Percentiles rank a stretch among this genome's conserved stretches.
Evolutionary conservation across 2,113 vertebrate species (phyloP).

Genomic region (Hippocampus barbouri): DNA sequence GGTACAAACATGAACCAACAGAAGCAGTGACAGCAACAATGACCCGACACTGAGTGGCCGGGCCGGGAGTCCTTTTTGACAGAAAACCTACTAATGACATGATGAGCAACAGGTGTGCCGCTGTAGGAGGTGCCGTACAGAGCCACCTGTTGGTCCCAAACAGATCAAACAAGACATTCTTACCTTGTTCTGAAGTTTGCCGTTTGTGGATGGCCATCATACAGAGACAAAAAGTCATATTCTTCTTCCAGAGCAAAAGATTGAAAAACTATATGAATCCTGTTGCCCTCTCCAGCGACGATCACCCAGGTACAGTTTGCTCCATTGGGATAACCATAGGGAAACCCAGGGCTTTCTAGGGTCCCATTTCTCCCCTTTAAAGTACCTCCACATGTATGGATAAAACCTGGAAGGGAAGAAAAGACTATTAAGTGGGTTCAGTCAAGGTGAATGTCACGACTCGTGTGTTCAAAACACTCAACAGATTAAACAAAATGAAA

Average conservation of each 20-base stretch:
- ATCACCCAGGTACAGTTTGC: constrained; percentile 99
- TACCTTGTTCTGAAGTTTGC: constrained; percentile 95
- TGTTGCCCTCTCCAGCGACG: constrained; percentile 90
- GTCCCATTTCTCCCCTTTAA: constrained; percentile 97
- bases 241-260: constrained; percentile 98
- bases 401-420: constrained; percentile 80
- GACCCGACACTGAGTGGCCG: too few relatives aligned
- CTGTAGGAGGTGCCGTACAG: too few relatives aligned
- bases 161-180: constrained; percentile 29
- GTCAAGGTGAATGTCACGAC: neutral
- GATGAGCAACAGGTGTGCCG: too few relatives aligned
- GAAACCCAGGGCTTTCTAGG: constrained; percentile 98
- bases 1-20: too few relatives aligned
- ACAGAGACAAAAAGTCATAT: constrained; percentile 98
- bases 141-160: too few relatives aligned
- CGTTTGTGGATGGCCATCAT: constrained; percentile 94
- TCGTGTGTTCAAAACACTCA: neutral
- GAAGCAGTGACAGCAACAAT: too few relatives aligned
- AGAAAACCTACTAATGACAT: too few relatives aligned
- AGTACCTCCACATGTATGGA: constrained; percentile 95
- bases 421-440: constrained; percentile 11
- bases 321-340: constrained; percentile 98
- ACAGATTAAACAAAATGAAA: neutral
- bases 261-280: constrained; percentile 98
- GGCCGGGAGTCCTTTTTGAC: too few relatives aligned